A percentile compares a stretch with the other conserved stretches of the same genome.
phyloP scores from a whole-genome alignment of 1,140 invertebrate species.

The Eupristina koningsbergeri region DNA sequence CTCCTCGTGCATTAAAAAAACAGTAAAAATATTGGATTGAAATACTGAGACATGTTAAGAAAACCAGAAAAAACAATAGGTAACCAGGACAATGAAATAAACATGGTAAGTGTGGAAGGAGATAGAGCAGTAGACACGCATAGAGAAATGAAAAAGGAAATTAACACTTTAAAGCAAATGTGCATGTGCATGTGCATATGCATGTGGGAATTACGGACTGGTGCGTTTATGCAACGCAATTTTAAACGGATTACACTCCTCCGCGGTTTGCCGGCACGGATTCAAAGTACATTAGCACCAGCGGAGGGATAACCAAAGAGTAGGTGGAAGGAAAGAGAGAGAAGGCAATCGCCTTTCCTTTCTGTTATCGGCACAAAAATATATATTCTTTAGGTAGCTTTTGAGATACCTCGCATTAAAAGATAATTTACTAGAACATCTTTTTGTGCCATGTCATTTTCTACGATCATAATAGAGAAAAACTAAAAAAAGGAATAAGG shows the following conservation, averaged over 20 bases:
- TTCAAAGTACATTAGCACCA: slow-evolving; percentile 60
- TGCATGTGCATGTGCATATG: too few species aligned
- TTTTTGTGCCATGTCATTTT: slow-evolving; percentile 13
- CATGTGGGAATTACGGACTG: slow-evolving; percentile 51
- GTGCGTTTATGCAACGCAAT: slow-evolving; percentile 59
- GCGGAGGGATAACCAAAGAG: background rate
- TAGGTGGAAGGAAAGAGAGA: slow-evolving; percentile 13
- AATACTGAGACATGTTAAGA: too few species aligned
- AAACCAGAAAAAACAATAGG: too few species aligned
- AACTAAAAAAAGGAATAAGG: background rate
- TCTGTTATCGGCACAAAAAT: slow-evolving; percentile 42
- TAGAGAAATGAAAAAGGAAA: too few species aligned
- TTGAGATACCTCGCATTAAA: slow-evolving; percentile 32
- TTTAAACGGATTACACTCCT: slow-evolving; percentile 62
- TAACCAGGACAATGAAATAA: too few species aligned
- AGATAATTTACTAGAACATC: slow-evolving; percentile 43
- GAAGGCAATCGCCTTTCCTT: slow-evolving; percentile 18
- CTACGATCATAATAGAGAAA: slow-evolving; percentile 26
- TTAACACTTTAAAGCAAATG: too few species aligned
- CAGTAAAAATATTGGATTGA: too few species aligned
- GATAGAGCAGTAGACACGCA: too few species aligned
- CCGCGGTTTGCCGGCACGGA: slow-evolving; percentile 44
- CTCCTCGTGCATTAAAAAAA: too few species aligned
- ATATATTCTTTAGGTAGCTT: background rate
- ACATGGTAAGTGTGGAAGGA: too few species aligned